Evolutionary conservation across 2,113 vertebrate species (phyloP).

Genomic region (Harpagus bidentatus): DNA sequence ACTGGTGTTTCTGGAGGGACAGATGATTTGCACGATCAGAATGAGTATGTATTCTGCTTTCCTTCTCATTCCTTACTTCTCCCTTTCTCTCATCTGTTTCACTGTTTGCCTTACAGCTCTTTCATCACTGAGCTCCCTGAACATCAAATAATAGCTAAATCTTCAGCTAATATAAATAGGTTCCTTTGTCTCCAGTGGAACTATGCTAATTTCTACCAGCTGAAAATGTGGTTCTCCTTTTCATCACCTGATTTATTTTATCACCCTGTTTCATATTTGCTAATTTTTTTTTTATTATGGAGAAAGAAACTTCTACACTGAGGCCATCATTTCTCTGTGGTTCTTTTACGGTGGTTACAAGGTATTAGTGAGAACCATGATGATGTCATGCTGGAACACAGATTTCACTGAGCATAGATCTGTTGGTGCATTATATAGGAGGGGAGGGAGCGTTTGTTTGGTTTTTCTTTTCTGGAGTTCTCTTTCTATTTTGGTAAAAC

Average conservation of each 20-base stretch:
- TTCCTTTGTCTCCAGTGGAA: background rate
- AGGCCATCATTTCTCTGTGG: background rate
- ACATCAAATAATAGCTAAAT: background rate
- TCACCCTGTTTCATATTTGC: too few species aligned
- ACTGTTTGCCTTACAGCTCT: slow-evolving; percentile 1
- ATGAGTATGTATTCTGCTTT: background rate
- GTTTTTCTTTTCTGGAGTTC: background rate
- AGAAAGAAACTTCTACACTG: background rate
- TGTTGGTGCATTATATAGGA: background rate
- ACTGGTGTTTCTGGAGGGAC: background rate
- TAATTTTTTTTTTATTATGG: background rate
- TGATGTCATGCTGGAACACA: background rate
- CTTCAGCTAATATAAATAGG: background rate
- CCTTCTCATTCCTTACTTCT: background rate
- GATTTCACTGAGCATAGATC: background rate
- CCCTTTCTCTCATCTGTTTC: background rate
- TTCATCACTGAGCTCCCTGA: background rate
- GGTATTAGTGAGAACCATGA: background rate
- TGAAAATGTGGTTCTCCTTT: background rate
- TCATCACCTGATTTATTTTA: background rate
- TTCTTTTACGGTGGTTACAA: background rate
- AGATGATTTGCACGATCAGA: background rate
- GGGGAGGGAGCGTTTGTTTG: fast-evolving
- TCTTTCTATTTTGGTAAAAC: background rate
- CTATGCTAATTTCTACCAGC: background rate